Percentiles rank a stretch among this genome's conserved stretches.
These are phyloP conservation scores for Automeris io DNA, from an alignment of 2,888 invertebrate genomes.

Conservation along the genomic window DNA sequence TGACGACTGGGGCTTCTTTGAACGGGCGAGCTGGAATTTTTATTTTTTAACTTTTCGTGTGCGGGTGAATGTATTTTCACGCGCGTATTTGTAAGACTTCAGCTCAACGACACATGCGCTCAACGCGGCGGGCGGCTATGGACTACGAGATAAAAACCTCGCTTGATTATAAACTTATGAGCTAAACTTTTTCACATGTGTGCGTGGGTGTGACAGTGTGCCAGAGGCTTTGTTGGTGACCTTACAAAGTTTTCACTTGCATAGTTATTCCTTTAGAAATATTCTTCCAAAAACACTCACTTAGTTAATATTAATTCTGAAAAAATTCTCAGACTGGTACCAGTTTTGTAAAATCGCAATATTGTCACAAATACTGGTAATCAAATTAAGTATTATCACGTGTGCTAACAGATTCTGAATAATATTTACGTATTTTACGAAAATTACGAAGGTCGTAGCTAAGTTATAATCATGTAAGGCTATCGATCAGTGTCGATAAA, in stretches of 20 bases:
- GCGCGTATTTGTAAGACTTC: constrained; percentile 52
- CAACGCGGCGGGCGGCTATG: constrained; percentile 63
- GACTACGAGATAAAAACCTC: constrained; percentile 76
- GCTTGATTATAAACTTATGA: constrained; percentile 77
- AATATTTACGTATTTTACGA: neutral
- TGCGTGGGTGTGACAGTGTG: constrained; percentile 61
- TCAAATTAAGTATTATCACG: constrained; percentile 2
- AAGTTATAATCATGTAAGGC: neutral
- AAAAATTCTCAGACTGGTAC: no score
- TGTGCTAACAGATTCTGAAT: neutral
- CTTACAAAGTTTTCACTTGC: constrained; percentile 62
- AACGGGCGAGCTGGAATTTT: constrained; percentile 31
- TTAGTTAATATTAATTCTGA: no score
- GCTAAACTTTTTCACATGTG: constrained; percentile 71
- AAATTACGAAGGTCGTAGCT: neutral
- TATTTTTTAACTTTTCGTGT: constrained; percentile 46
- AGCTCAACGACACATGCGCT: constrained; percentile 59
- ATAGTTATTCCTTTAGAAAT: constrained; percentile 19
- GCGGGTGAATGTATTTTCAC: constrained; percentile 46
- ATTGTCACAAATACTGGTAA: neutral
- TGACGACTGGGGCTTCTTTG: constrained; percentile 41
- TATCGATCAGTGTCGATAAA: constrained; percentile 1
- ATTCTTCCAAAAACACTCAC: no score
- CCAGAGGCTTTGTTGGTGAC: constrained; percentile 60
- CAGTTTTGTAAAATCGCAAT: neutral